Evolutionary conservation across 2,888 invertebrate species (phyloP), one percentile per base, ranked within the genome.

Genomic region (Abscondita cerata): DNA sequence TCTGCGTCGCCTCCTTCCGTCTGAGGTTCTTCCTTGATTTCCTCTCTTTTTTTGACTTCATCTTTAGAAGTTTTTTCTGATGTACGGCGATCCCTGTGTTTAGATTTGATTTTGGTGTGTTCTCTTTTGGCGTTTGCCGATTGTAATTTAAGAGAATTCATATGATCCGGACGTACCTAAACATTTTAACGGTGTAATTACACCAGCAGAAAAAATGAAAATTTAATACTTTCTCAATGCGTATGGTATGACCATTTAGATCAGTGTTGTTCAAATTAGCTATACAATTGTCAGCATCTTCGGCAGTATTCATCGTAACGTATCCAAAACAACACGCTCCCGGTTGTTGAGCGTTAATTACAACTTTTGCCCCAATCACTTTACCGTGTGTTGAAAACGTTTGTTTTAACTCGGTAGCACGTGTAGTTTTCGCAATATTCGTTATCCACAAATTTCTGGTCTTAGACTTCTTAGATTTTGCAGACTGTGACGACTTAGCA

Each of bases 301-400:
- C 91, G 13, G 90, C 87, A 15, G 93, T 91, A 0, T 91, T 91
- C 96, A 98, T 96, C 0, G 96, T 96, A 2, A 98, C 95, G 79
- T 96, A 96, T 20, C 98, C 98, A 76, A 96, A 98, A 79, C 96
- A 96, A 59, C 94, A 88, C 0, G 95, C 92, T 1, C 95, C 95
- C 0, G 96, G 96, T 11, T 93, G 94, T 67, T 92, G 87, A 0
- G 96, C 95, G 78, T 96, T 97, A 0, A 96, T 97, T 2, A 98
- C 97, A 20, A 98, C 95, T 83, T 98, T 98, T 0, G 97, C 97
- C 62, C 95, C 95, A 72, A 95, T 88, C 46, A 96, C 96, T 87
- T 96, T 96, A 73, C 96, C 97, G 83, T 92, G 91, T 76, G 93
- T 91, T 56, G 93, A 93, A 78, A 97, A 93, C 31, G 95, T 87